phyloP scores from a whole-genome alignment of 1,140 invertebrate genomes.

The Agraylea sexmaculata region DNA sequence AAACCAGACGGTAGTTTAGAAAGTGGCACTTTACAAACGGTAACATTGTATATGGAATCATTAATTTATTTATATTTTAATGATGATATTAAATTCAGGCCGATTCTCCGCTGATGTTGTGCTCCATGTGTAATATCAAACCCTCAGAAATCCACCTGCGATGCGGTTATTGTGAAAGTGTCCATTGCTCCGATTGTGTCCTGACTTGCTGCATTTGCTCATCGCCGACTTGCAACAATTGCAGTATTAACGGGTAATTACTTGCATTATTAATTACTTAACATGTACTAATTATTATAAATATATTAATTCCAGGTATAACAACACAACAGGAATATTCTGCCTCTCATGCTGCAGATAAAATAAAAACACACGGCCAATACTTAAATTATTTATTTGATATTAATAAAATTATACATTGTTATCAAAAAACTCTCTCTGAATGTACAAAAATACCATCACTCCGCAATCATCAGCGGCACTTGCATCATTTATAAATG shows the following conservation, averaged over 20 bases:
- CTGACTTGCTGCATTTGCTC: constrained; percentile 2
- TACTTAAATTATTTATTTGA: neutral
- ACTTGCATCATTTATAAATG: neutral
- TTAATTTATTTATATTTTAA: constrained; percentile 1
- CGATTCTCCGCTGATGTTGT: neutral
- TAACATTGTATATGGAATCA: no score
- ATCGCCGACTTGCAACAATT: constrained; percentile 6
- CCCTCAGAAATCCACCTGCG: neutral
- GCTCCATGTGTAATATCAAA: constrained; percentile 2
- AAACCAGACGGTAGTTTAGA: no score
- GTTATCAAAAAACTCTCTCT: constrained; percentile 3
- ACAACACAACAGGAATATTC: constrained; percentile 3
- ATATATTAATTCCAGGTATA: constrained; percentile 2
- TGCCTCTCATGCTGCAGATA: constrained; percentile 10
- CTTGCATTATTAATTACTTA: neutral
- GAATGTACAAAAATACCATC: neutral
- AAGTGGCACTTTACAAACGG: no score
- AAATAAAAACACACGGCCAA: constrained; percentile 2
- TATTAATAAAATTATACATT: neutral
- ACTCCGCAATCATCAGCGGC: neutral
- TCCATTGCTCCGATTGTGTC: constrained; percentile 4
- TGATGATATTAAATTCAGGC: neutral
- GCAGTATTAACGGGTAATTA: constrained; percentile 10
- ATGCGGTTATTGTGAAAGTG: constrained; percentile 9
- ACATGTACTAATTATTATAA: no score